Base-by-base conservation (phyloP, 2,888 invertebrate genomes). In the Zelleria hepariella region DNA sequence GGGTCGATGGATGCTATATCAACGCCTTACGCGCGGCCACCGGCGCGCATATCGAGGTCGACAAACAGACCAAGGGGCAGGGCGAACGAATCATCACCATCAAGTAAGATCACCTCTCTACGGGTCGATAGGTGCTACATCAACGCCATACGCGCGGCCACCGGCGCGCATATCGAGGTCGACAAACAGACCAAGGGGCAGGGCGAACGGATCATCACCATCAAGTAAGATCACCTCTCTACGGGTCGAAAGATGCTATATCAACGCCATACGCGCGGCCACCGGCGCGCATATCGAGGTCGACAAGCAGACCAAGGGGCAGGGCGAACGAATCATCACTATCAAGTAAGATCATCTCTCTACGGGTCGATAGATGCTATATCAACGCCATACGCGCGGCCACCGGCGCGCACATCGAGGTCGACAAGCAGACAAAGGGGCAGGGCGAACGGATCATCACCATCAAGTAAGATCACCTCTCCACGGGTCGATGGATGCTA, bases 21-120 rank as follows among this genome's bases (percentile, higher is more conserved):
- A 99, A 99, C 87, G 97, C 98, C 10, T 98, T 99, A 76, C 92
- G 99, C 61, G 96, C 96, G 60, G 95, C 97, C 58, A 98, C 99
- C 27, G 98, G 98, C 61, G 99, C 99, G 5, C 97, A 98, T 78
- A 99, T 99, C 75, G 98, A 99, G 85, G 97, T 99, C 25, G 99
- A 99, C 82, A 99, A 99, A 82, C 98, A 98, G 86, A 94, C 94
- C 77, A 97, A 97, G 85, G 95, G 96, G 5, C 97, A 96, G 85
- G 95, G 95, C 59, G 98, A 98, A 80, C 91, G 99, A 67, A 95
- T 95, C 72, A 97, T 99, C 66, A 98, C 97, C 51, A 98, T 99
- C 74, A 97, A 97, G 94, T 94, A 75, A 83, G 91, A 82, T 80
- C n/a, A n/a, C n/a, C n/a, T n/a, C n/a, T 32, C 32, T 32, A 5